Base-by-base conservation (phyloP, 2,888 invertebrate genomes). In the Frankliniella intonsa region DNA sequence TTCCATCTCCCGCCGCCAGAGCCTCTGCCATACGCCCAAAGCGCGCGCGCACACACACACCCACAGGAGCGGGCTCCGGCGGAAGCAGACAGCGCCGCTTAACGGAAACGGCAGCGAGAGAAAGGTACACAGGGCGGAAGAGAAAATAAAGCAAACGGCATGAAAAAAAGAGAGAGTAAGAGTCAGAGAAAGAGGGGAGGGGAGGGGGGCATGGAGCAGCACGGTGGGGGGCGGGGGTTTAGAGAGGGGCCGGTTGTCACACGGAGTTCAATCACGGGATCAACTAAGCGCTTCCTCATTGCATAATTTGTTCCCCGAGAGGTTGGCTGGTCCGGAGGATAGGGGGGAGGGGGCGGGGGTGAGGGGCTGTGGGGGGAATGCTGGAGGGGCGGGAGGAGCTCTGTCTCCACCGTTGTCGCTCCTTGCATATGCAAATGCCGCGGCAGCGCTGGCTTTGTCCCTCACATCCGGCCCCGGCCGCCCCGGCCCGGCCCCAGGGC, bases 381-480 rank as follows among this genome's bases (percentile, higher is more conserved):
- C 38, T 38, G 38, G 38, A 38, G 55, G 55, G 55, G 8, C 2
- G 7, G 55, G 14, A 55, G 25, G 69, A 11, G 62, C 17, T 62
- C 69, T 25, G 69, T 25, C 62, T 25, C 69, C 69, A 25, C 69
- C 25, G 22, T 76, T 0, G 55, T 25, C 25, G 22, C 69, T 76
- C 69, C 69, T 76, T 76, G 69, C 69, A 76, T 76, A 76, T 76
- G 69, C 69, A 76, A 76, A 76, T 76, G 69, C 69, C 69, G 25
- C 25, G 22, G 69, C 38, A 76, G 69, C 11, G 69, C 69, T 76
- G 25, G 22, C 25, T 76, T 76, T 76, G 69, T 76, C 69, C 25
- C 69, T 22, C 69, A 25, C 69, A 25, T 25, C 25, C 69, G 9
- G 22, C 12, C 69, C 25, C 69, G 22, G 22, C 25, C 25, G 22